Conservation (phyloP, 2,888 invertebrate species). For the Athalia circularis region DNA sequence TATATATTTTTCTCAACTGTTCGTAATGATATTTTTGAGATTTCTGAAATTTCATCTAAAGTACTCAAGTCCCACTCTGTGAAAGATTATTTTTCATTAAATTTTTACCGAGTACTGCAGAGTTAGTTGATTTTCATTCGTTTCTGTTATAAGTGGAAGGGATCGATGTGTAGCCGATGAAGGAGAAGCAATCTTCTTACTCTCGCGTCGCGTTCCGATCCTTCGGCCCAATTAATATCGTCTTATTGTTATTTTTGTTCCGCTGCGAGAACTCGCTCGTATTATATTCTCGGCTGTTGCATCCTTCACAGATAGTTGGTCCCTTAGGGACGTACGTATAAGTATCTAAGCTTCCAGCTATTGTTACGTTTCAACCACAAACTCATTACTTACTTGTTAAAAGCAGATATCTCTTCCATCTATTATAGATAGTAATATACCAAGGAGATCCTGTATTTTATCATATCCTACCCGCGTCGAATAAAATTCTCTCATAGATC, state of each 20-base stretch:
- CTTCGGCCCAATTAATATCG: conserved; percentile 52
- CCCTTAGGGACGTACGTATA: conserved; percentile 23
- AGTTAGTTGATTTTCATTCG: background rate
- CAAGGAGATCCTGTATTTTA: background rate
- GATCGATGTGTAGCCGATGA: conserved; percentile 28
- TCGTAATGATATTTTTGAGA: no score
- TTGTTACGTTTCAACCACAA: conserved; percentile 22
- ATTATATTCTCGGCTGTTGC: conserved; percentile 30
- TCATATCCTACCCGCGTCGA: background rate
- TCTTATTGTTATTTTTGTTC: conserved; percentile 40
- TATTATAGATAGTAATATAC: conserved; percentile 6
- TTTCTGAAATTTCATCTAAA: no score
- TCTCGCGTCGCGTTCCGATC: conserved; percentile 6
- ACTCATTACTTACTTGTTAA: conserved; percentile 19
- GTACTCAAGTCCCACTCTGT: no score
- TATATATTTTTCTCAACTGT: no score
- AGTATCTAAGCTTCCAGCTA: conserved; percentile 24
- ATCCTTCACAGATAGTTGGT: conserved; percentile 41
- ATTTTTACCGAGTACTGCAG: background rate
- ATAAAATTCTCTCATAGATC: background rate
- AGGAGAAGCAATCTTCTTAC: conserved; percentile 53
- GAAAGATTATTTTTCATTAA: background rate
- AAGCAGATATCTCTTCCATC: background rate
- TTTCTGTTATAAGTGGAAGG: background rate
- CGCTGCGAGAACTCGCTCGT: conserved; percentile 30